A percentile compares a stretch with the other conserved stretches of the same genome.
Conservation (phyloP, 2,797 vertebrate species). For the Peromyscus attwateri region DNA sequence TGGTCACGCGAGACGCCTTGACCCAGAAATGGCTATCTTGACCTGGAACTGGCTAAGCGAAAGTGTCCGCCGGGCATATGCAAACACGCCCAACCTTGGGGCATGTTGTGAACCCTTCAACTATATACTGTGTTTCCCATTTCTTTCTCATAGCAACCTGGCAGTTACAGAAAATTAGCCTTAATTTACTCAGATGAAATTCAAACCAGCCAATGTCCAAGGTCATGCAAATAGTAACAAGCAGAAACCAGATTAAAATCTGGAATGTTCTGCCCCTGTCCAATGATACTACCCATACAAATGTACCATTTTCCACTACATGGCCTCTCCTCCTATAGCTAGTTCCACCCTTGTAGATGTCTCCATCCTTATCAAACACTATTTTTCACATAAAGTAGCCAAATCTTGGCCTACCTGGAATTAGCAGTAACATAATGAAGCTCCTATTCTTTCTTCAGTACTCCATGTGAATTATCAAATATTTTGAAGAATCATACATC, state of each 20-base stretch:
- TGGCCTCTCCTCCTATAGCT: background rate
- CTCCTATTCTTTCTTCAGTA: background rate
- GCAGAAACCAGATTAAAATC: constrained; percentile 14
- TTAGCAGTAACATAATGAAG: background rate
- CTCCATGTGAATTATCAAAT: background rate
- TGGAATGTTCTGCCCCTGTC: background rate
- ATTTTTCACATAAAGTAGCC: constrained; percentile 21
- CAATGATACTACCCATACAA: background rate
- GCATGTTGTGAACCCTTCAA: too few relatives aligned
- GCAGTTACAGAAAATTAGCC: background rate
- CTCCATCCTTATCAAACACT: constrained; percentile 20
- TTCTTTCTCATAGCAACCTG: constrained; percentile 18
- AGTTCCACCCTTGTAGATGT: background rate
- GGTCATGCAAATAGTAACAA: background rate
- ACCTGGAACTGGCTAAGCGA: too few relatives aligned
- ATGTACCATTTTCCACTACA: background rate
- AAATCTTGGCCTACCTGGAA: background rate
- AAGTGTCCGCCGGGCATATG: too few relatives aligned
- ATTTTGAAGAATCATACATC: constrained; percentile 1
- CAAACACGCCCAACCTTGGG: too few relatives aligned
- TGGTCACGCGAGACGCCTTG: too few relatives aligned
- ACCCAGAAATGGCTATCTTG: too few relatives aligned
- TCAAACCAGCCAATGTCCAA: constrained; percentile 3
- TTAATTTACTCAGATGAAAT: constrained; percentile 39
- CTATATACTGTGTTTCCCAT: background rate